phyloP scores from a whole-genome alignment of 2,113 vertebrate genomes.

The Leuciscus idus region DNA sequence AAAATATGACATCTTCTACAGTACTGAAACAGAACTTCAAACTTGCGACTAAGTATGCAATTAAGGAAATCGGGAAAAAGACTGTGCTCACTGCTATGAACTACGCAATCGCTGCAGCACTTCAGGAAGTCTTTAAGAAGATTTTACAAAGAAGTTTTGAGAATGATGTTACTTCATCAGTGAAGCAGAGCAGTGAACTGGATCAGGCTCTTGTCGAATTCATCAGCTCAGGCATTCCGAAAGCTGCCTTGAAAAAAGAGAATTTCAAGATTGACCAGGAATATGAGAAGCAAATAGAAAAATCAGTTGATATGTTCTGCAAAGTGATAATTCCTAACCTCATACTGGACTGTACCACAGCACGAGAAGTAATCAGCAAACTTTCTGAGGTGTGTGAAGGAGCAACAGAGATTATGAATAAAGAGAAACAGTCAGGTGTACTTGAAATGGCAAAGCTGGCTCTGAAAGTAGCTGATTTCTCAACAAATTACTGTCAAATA shows the following conservation, averaged over 20 bases:
- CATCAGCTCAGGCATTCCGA: not conserved
- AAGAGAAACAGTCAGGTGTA: not conserved
- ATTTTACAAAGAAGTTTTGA: not conserved
- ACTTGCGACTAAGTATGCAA: not conserved
- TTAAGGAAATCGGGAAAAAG: not conserved
- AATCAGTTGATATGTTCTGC: not conserved
- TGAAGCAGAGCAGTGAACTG: not conserved
- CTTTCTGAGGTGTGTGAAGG: not conserved
- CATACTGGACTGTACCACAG: not conserved
- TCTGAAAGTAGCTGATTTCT: not conserved
- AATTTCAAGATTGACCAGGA: not conserved
- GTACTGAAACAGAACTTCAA: not conserved
- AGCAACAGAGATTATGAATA: not conserved
- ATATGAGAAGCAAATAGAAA: not conserved
- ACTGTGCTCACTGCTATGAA: not conserved
- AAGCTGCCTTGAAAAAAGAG: not conserved
- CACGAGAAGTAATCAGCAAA: not conserved
- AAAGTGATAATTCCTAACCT: not conserved
- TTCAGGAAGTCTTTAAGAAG: not conserved
- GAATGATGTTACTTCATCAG: not conserved
- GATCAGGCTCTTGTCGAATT: not conserved
- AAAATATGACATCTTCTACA: not conserved
- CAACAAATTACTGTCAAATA: not conserved
- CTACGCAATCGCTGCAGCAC: not conserved
- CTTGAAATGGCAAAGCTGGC: not conserved